These are phyloP conservation scores for Limnothrissa miodon DNA, from an alignment of 2,113 vertebrate genomes.

Conservation along the genomic window DNA sequence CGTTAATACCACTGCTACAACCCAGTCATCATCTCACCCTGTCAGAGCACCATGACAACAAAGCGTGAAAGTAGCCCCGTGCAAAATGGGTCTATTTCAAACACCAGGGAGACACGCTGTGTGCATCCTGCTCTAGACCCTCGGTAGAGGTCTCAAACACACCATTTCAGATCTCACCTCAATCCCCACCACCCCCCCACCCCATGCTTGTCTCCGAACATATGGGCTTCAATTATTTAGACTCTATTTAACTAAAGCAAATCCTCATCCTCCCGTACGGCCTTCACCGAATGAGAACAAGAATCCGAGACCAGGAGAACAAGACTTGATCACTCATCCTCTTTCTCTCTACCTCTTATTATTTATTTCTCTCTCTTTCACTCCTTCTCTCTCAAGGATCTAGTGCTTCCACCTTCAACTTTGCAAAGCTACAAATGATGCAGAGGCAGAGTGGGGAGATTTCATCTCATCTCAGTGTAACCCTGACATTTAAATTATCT, in stretches of 20 bases:
- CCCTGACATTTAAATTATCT: constrained; percentile 18
- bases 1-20: neutral
- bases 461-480: neutral
- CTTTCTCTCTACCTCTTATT: too few relatives aligned
- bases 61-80: neutral
- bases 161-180: neutral
- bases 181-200: too few relatives aligned
- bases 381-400: neutral
- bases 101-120: neutral
- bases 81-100: neutral
- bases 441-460: neutral
- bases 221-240: neutral
- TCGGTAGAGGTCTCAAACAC: neutral
- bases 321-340: neutral
- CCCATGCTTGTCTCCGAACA: neutral
- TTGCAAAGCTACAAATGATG: neutral
- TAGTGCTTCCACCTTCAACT: neutral
- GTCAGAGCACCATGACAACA: neutral
- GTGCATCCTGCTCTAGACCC: neutral
- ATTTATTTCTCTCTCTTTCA: too few relatives aligned
- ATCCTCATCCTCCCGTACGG: neutral
- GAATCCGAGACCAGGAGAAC: neutral
- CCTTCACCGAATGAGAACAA: neutral
- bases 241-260: neutral
- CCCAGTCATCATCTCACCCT: neutral